Conservation (phyloP, 2,888 invertebrate species). For the Yponomeuta cagnagella region DNA sequence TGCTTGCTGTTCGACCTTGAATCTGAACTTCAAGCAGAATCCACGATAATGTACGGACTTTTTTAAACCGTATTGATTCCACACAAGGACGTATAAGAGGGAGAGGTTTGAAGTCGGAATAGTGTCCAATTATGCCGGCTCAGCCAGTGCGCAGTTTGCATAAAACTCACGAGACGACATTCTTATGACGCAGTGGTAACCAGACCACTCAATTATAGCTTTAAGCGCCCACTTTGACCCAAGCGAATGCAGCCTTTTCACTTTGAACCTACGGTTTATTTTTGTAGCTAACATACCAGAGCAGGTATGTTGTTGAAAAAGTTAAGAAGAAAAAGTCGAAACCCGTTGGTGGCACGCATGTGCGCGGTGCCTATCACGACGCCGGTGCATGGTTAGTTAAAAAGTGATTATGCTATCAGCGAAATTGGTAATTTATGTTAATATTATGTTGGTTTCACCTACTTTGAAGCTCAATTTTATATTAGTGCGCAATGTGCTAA, state of each 20-base stretch:
- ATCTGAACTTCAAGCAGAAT: neutral
- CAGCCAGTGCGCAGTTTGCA: neutral
- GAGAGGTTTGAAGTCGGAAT: neutral
- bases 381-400: neutral
- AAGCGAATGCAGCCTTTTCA: neutral
- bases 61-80: neutral
- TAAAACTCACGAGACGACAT: slow-evolving; percentile 1
- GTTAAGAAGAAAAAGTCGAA: neutral
- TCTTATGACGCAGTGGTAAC: neutral
- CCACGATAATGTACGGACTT: neutral
- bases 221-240: neutral
- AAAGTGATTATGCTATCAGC: neutral
- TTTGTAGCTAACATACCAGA: neutral
- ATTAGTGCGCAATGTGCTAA: too few species aligned
- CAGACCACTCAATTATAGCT: neutral
- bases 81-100: neutral
- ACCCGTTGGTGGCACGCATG: neutral
- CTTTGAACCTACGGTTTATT: neutral
- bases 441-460: too few species aligned
- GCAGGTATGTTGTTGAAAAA: neutral
- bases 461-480: too few species aligned
- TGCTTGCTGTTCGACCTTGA: neutral
- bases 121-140: neutral
- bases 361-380: neutral
- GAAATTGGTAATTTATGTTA: neutral